These are phyloP conservation scores for Drosophila grimshawi DNA, from an alignment of 1,140 invertebrate genomes.

Conservation along the genomic window DNA sequence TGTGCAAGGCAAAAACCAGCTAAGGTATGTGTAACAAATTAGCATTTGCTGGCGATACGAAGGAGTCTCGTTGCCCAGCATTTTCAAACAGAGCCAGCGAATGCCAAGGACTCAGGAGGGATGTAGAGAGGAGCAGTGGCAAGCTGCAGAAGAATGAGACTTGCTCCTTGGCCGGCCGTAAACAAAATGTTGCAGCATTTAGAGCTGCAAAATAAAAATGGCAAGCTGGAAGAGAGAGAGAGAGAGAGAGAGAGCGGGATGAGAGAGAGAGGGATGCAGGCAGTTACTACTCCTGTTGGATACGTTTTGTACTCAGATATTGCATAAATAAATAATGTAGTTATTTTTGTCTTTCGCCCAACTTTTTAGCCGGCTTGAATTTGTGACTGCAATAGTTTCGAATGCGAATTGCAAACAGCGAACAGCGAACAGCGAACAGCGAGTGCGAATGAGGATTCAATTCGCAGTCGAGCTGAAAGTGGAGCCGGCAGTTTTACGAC, in stretches of 20 bases:
- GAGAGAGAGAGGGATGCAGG: conserved; percentile 13
- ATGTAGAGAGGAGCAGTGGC: not conserved
- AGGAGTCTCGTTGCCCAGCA: not conserved
- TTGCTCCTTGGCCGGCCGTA: conserved; percentile 50
- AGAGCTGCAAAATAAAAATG: conserved; percentile 55
- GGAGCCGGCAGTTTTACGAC: conserved; percentile 39
- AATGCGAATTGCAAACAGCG: conserved; percentile 9
- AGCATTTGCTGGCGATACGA: conserved; percentile 49
- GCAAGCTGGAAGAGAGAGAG: conserved; percentile 11
- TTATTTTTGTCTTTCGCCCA: conserved; percentile 71
- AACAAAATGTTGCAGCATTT: conserved; percentile 69
- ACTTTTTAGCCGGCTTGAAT: conserved; percentile 27
- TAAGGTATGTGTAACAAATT: conserved; percentile 46
- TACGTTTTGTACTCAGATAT: conserved; percentile 50
- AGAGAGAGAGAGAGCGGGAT: not conserved
- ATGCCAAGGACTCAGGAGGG: not conserved
- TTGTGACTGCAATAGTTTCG: conserved; percentile 62
- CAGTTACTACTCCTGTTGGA: conserved; percentile 1
- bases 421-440: conserved; percentile 23
- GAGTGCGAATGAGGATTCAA: conserved; percentile 61
- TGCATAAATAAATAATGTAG: conserved; percentile 75
- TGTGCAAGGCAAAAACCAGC: conserved; percentile 11
- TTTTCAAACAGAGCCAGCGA: not conserved
- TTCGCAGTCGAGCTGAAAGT: conserved; percentile 30
- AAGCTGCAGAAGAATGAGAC: conserved; percentile 4